Evolutionary conservation across 2,113 vertebrate species (phyloP), one percentile per base, ranked within the genome.

Genomic region (Struthidea cinerea): DNA sequence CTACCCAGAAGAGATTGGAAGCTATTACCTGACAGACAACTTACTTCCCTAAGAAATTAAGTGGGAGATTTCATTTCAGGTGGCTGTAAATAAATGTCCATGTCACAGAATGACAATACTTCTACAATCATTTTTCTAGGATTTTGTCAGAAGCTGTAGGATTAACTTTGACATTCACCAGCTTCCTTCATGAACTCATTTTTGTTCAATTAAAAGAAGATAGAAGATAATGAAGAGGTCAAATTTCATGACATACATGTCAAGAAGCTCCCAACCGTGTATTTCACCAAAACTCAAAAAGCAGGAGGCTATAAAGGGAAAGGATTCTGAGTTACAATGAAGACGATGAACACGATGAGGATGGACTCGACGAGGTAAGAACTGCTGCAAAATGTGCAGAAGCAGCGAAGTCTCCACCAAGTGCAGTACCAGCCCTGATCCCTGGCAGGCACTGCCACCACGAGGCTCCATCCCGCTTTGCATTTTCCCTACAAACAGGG

Each of bases 141-240:
- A 11, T 23, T 75, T 49, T 69, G 63, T 16, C 82, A 74, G 70
- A 22, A 64, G 39, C 63, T 5, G 35, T 0, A 63, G 22, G 20
- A 65, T 73, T 75, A 67, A 82, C 20, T 82, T 35, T 49, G 23
- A 37, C 46, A 11, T 8, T 22, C 67, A 61, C 23, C 63, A 42
- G 33, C 55, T 50, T 46, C 16, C 64, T n/a, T n/a, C 39, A 15
- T 0, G 0, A 60, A 42, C 53, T n/a, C 0, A 0, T 6, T 53
- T 78, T 33, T 49, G 60, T 83, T 39, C n/a, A 67, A 49, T 88
- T 90, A 79, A 69, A 70, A 57, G 26, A 19, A 47, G 27, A 23
- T 1, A 75, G 37, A 52, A 44, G 49, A 47, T 44, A 87, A 84
- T 1, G 5, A 83, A 88, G 49, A 74, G 56, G 42, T 63, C 18